These are phyloP conservation scores for Aegypius monachus DNA, from an alignment of 2,113 vertebrate species.

Conservation along the genomic window DNA sequence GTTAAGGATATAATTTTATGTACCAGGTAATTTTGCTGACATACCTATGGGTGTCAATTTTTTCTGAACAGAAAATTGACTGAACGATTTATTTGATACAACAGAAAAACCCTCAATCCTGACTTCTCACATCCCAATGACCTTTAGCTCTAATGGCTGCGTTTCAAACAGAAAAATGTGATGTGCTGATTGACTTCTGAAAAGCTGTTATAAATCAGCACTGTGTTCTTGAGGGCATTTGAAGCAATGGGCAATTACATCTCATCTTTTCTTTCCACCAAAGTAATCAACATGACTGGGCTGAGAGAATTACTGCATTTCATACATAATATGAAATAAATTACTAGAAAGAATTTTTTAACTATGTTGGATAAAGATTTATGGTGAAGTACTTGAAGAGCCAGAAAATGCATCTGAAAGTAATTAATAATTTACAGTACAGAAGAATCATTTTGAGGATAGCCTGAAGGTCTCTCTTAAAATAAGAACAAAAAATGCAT, in stretches of 20 bases:
- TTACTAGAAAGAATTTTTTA: not conserved
- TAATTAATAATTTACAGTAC: constrained; percentile 9
- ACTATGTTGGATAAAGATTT: not conserved
- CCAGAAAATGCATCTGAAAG: not conserved
- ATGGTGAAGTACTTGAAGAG: not conserved
- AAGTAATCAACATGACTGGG: constrained; percentile 35
- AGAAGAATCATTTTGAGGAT: not conserved
- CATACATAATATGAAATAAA: constrained; percentile 17
- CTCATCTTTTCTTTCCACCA: constrained; percentile 26
- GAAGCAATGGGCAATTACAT: constrained; percentile 39
- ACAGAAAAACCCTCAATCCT: not conserved
- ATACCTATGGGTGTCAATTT: not conserved
- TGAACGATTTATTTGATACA: not conserved
- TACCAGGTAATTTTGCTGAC: not conserved
- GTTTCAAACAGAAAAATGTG: not conserved
- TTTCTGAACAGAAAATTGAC: not conserved
- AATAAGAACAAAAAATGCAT: not conserved
- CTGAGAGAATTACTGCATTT: not conserved
- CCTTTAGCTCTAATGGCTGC: not conserved
- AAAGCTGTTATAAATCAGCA: constrained; percentile 30
- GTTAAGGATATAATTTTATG: not conserved
- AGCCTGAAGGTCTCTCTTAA: not conserved
- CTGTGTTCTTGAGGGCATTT: constrained; percentile 13
- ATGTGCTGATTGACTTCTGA: constrained; percentile 30
- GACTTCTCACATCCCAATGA: not conserved